Conservation (phyloP, 2,888 invertebrate genomes). For the Melieria crassipennis region DNA sequence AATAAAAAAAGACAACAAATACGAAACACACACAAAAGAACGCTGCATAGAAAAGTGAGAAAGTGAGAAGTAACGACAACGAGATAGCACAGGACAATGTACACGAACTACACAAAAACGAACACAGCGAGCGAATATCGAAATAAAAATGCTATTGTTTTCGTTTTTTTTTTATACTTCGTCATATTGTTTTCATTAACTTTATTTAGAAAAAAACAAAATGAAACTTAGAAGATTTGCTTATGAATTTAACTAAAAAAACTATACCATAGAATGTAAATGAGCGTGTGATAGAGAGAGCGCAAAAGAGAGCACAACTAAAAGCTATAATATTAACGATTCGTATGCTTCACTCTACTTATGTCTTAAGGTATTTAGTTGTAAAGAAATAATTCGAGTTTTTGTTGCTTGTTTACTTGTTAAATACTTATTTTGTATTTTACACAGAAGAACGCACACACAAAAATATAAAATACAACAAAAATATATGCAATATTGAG, state of each 20-base stretch:
- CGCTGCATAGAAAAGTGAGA: neutral
- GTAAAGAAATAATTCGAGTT: conserved; percentile 43
- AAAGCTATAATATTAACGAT: conserved; percentile 37
- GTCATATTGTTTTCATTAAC: conserved; percentile 24
- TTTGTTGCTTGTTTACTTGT: conserved; percentile 21
- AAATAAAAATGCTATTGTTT: conserved; percentile 38
- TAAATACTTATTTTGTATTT: conserved; percentile 28
- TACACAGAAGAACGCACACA: conserved; percentile 46
- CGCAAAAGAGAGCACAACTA: conserved; percentile 28
- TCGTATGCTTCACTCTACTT: conserved; percentile 27
- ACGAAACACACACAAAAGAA: conserved; percentile 1
- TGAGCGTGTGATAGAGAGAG: conserved; percentile 9
- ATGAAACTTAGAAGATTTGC: conserved; percentile 24
- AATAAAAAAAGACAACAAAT: conserved; percentile 4
- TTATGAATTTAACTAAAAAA: conserved; percentile 34
- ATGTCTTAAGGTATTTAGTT: conserved; percentile 13
- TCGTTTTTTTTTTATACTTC: conserved; percentile 14
- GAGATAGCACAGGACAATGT: too few relatives aligned
- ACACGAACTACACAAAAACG: conserved; percentile 3
- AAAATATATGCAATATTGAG: conserved; percentile 22
- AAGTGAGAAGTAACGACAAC: too few relatives aligned
- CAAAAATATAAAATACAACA: conserved; percentile 50
- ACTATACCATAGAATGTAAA: conserved; percentile 18
- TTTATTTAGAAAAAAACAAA: conserved; percentile 31
- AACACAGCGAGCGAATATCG: conserved; percentile 14